A percentile compares a stretch with the other conserved stretches of the same genome.
Conservation (phyloP, 2,888 invertebrate genomes). For the Limnephilus auricula region DNA sequence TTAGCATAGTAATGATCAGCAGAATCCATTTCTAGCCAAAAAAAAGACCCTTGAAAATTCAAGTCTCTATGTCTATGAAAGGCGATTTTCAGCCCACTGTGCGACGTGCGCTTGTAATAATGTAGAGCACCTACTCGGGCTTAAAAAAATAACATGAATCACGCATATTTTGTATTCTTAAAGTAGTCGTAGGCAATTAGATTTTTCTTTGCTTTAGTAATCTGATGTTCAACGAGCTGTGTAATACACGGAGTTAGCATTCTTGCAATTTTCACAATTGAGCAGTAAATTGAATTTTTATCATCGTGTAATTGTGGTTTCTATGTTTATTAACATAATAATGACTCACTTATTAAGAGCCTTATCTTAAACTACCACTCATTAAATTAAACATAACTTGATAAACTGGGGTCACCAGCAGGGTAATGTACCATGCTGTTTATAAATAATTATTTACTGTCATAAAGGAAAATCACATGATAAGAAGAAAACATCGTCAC, state of each 20-base stretch:
- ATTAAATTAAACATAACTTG: not conserved
- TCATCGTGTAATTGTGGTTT: not conserved
- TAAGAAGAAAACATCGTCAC: not conserved
- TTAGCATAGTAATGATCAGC: too few species aligned
- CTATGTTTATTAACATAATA: not conserved
- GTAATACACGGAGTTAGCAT: not conserved
- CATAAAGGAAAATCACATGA: not conserved
- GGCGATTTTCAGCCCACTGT: too few species aligned
- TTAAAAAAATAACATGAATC: not conserved
- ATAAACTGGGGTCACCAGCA: not conserved
- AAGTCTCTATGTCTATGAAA: too few species aligned
- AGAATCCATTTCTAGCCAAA: too few species aligned
- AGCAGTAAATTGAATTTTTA: not conserved
- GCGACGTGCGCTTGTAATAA: not conserved
- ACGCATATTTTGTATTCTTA: not conserved
- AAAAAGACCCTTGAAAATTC: too few species aligned
- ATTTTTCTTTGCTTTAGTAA: not conserved
- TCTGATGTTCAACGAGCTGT: not conserved
- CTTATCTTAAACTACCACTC: not conserved
- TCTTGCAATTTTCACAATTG: not conserved
- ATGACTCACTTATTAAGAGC: not conserved
- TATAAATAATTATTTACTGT: not conserved
- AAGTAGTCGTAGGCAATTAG: not conserved
- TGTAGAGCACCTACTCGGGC: not conserved
- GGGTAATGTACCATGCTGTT: not conserved